Base-by-base conservation (phyloP, 1,140 invertebrate species). In the Heliconius eleuchia region DNA sequence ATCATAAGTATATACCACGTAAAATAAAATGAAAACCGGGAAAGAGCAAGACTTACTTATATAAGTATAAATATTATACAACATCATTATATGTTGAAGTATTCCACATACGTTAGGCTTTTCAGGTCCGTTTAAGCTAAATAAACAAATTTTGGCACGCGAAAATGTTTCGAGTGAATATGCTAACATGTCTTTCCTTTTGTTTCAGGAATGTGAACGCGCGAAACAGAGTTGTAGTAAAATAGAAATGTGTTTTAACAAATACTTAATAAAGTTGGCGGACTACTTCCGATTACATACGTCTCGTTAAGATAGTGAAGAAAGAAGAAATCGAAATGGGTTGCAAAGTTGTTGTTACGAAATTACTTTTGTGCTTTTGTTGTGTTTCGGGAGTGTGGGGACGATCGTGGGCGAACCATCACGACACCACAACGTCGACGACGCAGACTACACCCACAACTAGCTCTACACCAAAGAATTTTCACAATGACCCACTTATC, bases 401-500 rank as follows among this genome's bases (percentile, higher is more conserved):
- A 37, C 81, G 94, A 78, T 95, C 94, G n/a, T 95, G 94, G 94
- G 94, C 94, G 5, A 95, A 95, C 76, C 94, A 94, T 79, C 94
- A 95, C 78, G 94, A 95, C 80, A 95, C 93, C 0, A 95, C 94
- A 1, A 95, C 94, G 2, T 94, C 94, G 2, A 94, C 94, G 4
- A 94, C 93, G 9, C 89, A 92, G 70, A 94, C 95, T 3, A 95
- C 95, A 19, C 95, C 95, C 16, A 95, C 95, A 5, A 95, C 95
- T 23, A 94, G 92, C 57, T 90, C 89, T 37, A 86, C 89, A 73
- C 92, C 94, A 16, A 95, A 95, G 85, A 96, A 96, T 82, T 95
- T 95, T 82, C 96, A 96, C 83, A 96, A 95, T 84, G 97, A 97
- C 89, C 96, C 96, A 0, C 93, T 98, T 52, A 96, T 98, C 27